Conservation (phyloP, 2,888 invertebrate species). For the Archips crataeganus region DNA sequence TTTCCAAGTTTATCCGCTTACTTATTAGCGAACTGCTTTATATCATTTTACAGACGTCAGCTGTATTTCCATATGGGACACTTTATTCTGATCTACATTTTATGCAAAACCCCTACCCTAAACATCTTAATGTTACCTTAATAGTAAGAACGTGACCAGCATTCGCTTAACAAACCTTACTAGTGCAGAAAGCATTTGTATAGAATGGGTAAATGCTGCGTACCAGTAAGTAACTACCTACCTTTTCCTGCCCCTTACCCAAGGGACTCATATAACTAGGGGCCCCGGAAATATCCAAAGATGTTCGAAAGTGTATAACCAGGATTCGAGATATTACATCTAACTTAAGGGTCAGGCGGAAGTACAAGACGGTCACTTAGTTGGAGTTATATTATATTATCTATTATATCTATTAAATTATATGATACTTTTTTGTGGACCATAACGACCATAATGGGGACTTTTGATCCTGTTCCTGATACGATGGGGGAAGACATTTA, state of each 20-base stretch:
- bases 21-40: background rate
- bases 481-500: too few relatives aligned
- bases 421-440: too few relatives aligned
- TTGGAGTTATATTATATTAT: too few relatives aligned
- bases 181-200: background rate
- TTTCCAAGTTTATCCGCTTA: background rate
- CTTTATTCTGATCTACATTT: background rate
- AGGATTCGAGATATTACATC: background rate
- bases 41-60: background rate
- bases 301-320: constrained; percentile 7
- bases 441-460: too few relatives aligned
- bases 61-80: background rate
- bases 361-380: background rate
- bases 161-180: background rate
- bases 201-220: background rate
- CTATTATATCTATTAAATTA: background rate
- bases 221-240: constrained; percentile 16
- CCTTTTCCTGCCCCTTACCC: constrained; percentile 3
- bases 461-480: too few relatives aligned
- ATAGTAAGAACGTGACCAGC: constrained; percentile 5
- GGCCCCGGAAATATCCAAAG: constrained; percentile 2
- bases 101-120: background rate
- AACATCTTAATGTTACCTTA: constrained; percentile 3
- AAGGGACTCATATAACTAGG: background rate
- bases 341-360: background rate